A percentile compares a stretch with the other conserved stretches of the same genome.
Evolutionary conservation across 2,888 invertebrate genomes (phyloP).

Genomic region (Dicroscelio sp.): DNA sequence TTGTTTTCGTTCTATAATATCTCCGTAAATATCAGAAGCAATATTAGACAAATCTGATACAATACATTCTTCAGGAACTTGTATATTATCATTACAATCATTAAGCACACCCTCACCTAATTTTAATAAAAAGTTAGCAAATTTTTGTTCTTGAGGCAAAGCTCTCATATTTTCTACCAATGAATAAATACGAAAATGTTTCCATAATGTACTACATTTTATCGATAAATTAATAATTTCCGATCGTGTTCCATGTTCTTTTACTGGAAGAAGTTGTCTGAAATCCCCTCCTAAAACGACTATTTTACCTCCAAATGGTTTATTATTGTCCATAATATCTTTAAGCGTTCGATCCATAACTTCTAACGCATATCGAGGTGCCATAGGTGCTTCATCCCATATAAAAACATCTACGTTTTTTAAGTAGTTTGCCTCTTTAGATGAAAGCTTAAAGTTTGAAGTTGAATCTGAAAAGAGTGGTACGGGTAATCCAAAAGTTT

Average conservation of each 20-base stretch:
- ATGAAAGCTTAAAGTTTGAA: slow-evolving; percentile 73
- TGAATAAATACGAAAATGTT: slow-evolving; percentile 69
- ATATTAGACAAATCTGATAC: slow-evolving; percentile 59
- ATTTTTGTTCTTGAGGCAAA: slow-evolving; percentile 72
- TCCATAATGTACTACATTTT: slow-evolving; percentile 78
- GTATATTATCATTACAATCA: slow-evolving; percentile 69
- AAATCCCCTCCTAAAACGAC: neutral
- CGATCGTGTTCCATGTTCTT: slow-evolving; percentile 49
- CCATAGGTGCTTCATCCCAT: slow-evolving; percentile 79
- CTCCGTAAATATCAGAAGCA: slow-evolving; percentile 59
- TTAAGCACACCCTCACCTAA: slow-evolving; percentile 74
- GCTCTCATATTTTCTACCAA: slow-evolving; percentile 78
- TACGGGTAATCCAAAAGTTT: slow-evolving; percentile 79
- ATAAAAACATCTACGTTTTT: slow-evolving; percentile 64
- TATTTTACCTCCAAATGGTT: slow-evolving; percentile 77
- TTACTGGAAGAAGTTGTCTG: slow-evolving; percentile 59
- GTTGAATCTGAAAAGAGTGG: slow-evolving; percentile 58
- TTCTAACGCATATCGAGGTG: slow-evolving; percentile 78
- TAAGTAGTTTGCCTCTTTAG: slow-evolving; percentile 70
- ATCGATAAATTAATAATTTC: slow-evolving; percentile 78
- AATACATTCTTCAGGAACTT: slow-evolving; percentile 59
- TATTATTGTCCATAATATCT: slow-evolving; percentile 80
- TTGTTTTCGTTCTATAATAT: slow-evolving; percentile 55
- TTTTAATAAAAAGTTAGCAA: slow-evolving; percentile 68
- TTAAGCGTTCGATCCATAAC: slow-evolving; percentile 78